Evolutionary conservation across 2,797 vertebrate species (phyloP).

Genomic region (Oreochromis mossambicus): DNA sequence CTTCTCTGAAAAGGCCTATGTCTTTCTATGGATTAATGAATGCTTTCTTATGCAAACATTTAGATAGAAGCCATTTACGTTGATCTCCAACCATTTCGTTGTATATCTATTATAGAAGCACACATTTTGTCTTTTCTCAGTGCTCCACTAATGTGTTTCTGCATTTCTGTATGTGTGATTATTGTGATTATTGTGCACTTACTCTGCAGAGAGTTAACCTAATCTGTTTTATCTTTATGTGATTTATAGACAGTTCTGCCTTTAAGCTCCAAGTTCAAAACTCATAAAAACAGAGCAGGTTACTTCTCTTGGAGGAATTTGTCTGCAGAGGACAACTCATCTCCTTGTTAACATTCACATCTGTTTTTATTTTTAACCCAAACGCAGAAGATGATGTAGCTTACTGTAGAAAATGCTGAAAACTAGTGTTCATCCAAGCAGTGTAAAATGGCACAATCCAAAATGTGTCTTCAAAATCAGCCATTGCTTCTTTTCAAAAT

Average conservation of each 20-base stretch:
- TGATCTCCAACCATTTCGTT: not conserved
- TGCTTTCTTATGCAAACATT: not conserved
- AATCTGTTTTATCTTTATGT: not conserved
- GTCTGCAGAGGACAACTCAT: not conserved
- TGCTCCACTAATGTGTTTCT: not conserved
- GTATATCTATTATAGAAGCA: not conserved
- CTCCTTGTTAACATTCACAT: slow-evolving; percentile 27
- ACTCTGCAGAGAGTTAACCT: not conserved
- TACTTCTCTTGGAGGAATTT: slow-evolving; percentile 28
- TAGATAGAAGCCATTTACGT: not conserved
- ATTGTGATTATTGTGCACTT: not conserved
- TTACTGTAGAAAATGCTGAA: not conserved
- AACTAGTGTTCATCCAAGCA: not conserved
- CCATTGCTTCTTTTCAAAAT: not conserved
- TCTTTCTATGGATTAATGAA: not conserved
- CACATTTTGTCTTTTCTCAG: not conserved
- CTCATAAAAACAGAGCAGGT: slow-evolving; percentile 5
- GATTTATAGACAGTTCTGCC: slow-evolving; percentile 17
- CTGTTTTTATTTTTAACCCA: slow-evolving; percentile 19
- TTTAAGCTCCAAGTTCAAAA: slow-evolving; percentile 4
- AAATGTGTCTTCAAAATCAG: not conserved
- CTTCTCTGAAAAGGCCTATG: not conserved
- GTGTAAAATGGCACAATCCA: not conserved
- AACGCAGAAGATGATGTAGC: not conserved
- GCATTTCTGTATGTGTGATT: not conserved